A percentile compares a stretch with the other conserved stretches of the same genome.
These are phyloP conservation scores for Sesamia inferens DNA, from an alignment of 2,888 invertebrate genomes.

Conservation along the genomic window DNA sequence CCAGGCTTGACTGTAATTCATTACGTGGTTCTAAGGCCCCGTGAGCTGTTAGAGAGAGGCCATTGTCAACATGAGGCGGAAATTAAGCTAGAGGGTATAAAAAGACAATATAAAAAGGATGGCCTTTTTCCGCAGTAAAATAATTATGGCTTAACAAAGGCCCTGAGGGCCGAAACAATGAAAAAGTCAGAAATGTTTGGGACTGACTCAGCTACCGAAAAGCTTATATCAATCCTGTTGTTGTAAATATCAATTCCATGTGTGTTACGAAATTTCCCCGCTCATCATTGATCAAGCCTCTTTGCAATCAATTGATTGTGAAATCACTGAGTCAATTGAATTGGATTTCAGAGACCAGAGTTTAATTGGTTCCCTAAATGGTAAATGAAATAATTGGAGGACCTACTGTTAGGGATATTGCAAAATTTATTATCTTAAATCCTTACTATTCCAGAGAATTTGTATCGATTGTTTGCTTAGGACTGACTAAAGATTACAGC, in stretches of 20 bases:
- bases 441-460: slow-evolving; percentile 3
- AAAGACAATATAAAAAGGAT: too few relatives aligned
- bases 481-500: slow-evolving; percentile 25
- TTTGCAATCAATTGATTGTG: not conserved
- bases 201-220: not conserved
- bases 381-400: not conserved
- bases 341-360: not conserved
- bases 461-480: slow-evolving; percentile 18
- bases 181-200: not conserved
- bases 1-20: not conserved
- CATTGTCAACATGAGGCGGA: not conserved
- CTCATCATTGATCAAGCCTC: not conserved
- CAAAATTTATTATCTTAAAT: slow-evolving; percentile 35
- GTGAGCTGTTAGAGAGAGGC: not conserved
- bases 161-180: not conserved
- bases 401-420: slow-evolving; percentile 16
- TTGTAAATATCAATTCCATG: not conserved
- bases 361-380: not conserved
- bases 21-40: not conserved
- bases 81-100: not conserved
- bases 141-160: not conserved
- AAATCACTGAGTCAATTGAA: not conserved
- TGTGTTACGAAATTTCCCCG: not conserved
- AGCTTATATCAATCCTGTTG: not conserved
- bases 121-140: not conserved